These are phyloP conservation scores for Manis javanica DNA, from an alignment of 2,797 vertebrate genomes.

Conservation along the genomic window DNA sequence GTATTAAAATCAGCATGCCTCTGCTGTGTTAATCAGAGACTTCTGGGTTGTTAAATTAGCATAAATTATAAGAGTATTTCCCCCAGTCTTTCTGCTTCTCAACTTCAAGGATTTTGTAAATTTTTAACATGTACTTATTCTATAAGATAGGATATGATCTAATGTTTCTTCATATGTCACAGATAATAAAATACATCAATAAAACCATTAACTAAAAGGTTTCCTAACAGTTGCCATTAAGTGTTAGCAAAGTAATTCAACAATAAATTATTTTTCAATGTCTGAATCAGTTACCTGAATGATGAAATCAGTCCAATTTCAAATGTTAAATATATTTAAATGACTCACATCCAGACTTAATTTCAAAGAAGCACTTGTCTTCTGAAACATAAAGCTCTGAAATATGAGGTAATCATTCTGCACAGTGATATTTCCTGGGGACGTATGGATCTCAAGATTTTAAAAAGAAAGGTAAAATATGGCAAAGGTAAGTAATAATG, in stretches of 20 bases:
- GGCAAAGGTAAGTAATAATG: not conserved
- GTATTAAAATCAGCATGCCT: constrained; percentile 72
- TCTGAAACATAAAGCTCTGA: constrained; percentile 22
- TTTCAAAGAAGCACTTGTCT: not conserved
- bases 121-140: constrained; percentile 35
- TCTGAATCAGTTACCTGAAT: constrained; percentile 1
- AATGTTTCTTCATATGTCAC: constrained; percentile 7
- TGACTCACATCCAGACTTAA: not conserved
- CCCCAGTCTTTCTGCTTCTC: constrained; percentile 54
- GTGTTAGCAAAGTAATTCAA: not conserved
- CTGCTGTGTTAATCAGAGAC: constrained; percentile 80
- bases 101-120: constrained; percentile 52
- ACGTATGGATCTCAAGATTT: not conserved
- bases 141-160: not conserved
- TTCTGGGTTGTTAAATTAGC: constrained; percentile 77
- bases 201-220: not conserved
- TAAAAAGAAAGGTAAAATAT: constrained; percentile 10
- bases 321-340: constrained; percentile 41
- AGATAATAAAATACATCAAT: not conserved
- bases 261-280: constrained; percentile 30
- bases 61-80: constrained; percentile 72
- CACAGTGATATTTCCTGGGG: not conserved
- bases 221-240: not conserved
- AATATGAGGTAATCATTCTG: not conserved
- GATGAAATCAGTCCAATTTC: not conserved